Conservation (phyloP, 2,113 vertebrate species). For the Mohoua ochrocephala region DNA sequence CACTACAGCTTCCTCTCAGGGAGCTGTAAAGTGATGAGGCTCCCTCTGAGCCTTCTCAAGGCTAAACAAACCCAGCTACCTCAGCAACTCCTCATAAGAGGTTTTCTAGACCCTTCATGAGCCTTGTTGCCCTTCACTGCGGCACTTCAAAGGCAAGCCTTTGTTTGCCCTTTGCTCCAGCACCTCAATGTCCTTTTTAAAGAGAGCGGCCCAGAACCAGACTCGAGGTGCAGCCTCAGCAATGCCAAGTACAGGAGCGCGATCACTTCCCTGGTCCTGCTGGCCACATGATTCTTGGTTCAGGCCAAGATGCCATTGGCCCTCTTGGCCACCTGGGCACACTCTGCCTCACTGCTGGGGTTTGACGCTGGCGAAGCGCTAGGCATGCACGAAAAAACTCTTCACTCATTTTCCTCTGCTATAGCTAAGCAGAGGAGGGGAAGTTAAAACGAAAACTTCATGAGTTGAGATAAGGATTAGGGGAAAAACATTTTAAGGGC, state of each 20-base stretch:
- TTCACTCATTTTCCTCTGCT: not conserved
- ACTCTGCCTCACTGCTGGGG: not conserved
- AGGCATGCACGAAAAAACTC: not conserved
- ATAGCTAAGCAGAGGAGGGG: not conserved
- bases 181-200: not conserved
- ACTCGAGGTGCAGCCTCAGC: rapidly evolving
- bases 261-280: not conserved
- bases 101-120: not conserved
- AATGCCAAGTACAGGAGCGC: not conserved
- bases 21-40: not conserved
- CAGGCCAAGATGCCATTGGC: not conserved
- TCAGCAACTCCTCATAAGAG: not conserved
- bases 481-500: not conserved
- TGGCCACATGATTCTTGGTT: not conserved
- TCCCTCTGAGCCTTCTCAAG: not conserved
- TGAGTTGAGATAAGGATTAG: not conserved
- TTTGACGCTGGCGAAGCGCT: not conserved
- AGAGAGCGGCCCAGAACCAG: not conserved
- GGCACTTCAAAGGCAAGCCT: not conserved
- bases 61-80: not conserved
- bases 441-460: not conserved
- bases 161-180: not conserved
- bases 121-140: not conserved
- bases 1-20: not conserved
- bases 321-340: not conserved